phyloP scores from a whole-genome alignment of 2,797 vertebrate species.

The Sphaeramia orbicularis region DNA sequence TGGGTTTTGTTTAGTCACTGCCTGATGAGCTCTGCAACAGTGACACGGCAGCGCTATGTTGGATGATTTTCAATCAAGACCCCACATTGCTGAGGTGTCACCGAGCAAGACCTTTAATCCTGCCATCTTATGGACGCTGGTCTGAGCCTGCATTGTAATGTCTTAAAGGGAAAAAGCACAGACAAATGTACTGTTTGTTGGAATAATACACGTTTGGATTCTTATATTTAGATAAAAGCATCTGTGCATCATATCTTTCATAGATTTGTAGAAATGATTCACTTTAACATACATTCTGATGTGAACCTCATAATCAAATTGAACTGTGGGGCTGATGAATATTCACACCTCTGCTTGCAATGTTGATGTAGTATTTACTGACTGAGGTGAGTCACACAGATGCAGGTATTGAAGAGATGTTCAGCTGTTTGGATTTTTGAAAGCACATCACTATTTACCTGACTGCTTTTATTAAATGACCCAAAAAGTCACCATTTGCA shows the following conservation, averaged over 20 bases:
- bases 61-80: constrained; percentile 30
- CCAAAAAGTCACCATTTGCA: too few relatives aligned
- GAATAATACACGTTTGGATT: background rate
- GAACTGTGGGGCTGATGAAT: too few relatives aligned
- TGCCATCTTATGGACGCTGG: background rate
- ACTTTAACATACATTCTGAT: too few relatives aligned
- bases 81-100: constrained; percentile 16
- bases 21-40: constrained; percentile 4
- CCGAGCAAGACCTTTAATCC: constrained; percentile 33
- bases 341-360: too few relatives aligned
- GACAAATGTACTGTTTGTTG: background rate
- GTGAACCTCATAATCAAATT: too few relatives aligned
- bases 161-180: background rate
- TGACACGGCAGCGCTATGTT: constrained; percentile 4
- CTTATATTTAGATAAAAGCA: constrained; percentile 1
- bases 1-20: constrained; percentile 18
- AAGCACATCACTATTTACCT: too few relatives aligned
- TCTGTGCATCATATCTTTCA: constrained; percentile 5
- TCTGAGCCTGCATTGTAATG: background rate
- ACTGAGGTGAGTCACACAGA: too few relatives aligned
- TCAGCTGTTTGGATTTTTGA: too few relatives aligned
- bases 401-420: too few relatives aligned
- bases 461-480: too few relatives aligned
- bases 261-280: background rate
- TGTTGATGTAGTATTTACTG: too few relatives aligned